Conservation (phyloP, 2,797 vertebrate species). For the Trichosurus vulpecula region DNA sequence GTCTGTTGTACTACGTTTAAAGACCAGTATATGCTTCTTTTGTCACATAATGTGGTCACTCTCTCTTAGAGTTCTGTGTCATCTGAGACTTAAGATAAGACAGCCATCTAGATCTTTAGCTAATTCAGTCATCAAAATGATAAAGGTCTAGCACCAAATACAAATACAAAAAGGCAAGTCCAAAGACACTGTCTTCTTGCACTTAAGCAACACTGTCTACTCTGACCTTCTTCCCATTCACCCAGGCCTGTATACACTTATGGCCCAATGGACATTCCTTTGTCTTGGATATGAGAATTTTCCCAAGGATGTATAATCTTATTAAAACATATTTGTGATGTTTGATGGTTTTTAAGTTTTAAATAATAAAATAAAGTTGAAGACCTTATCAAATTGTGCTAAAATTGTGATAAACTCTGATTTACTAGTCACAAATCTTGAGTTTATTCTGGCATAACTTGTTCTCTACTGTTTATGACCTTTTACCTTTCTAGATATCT, state of each 20-base stretch:
- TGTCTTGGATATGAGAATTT: background rate
- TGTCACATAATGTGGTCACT: no score
- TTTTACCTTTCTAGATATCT: background rate
- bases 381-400: background rate
- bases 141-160: background rate
- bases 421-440: background rate
- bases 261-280: background rate
- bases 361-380: background rate
- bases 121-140: background rate
- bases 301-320: background rate
- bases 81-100: no score
- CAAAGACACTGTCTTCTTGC: background rate
- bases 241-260: background rate
- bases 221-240: background rate
- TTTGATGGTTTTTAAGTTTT: background rate
- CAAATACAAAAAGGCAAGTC: background rate
- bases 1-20: no score
- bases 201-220: background rate
- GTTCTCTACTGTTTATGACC: background rate
- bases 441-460: background rate
- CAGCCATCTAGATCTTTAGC: background rate
- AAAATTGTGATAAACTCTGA: background rate
- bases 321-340: background rate
- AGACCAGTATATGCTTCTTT: no score
- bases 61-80: no score